phyloP scores from a whole-genome alignment of 2,797 vertebrate species.

The Microhierax caerulescens region DNA sequence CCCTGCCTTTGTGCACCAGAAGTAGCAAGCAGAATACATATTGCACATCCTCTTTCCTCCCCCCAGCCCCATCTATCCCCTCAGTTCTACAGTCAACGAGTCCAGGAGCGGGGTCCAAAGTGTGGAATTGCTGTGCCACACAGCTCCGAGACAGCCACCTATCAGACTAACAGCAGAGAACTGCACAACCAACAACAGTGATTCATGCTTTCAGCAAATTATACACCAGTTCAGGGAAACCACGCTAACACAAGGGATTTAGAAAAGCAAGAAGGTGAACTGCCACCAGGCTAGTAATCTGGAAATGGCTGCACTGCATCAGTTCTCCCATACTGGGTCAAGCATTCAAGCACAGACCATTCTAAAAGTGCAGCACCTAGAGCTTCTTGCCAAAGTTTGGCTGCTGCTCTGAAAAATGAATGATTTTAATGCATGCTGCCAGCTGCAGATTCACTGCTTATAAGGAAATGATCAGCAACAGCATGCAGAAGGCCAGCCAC shows the following conservation, averaged over 20 bases:
- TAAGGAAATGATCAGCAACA: constrained; percentile 1
- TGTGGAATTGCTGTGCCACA: background rate
- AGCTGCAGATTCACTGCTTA: constrained; percentile 32
- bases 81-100: background rate
- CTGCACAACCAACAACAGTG: background rate
- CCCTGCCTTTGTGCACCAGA: background rate
- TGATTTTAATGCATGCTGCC: background rate
- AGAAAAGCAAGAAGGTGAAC: background rate
- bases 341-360: background rate
- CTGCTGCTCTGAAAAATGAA: constrained; percentile 24
- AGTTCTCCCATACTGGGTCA: background rate
- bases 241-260: background rate
- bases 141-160: background rate
- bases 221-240: background rate
- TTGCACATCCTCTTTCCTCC: background rate
- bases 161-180: background rate
- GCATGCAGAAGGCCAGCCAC: background rate
- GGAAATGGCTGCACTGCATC: background rate
- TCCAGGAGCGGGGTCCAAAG: background rate
- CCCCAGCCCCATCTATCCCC: background rate
- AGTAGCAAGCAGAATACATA: background rate
- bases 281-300: background rate
- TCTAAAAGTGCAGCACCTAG: background rate
- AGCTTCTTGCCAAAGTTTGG: background rate
- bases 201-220: background rate